Evolutionary conservation across 2,888 invertebrate genomes (phyloP).

Genomic region (Drosophila ochracea): DNA sequence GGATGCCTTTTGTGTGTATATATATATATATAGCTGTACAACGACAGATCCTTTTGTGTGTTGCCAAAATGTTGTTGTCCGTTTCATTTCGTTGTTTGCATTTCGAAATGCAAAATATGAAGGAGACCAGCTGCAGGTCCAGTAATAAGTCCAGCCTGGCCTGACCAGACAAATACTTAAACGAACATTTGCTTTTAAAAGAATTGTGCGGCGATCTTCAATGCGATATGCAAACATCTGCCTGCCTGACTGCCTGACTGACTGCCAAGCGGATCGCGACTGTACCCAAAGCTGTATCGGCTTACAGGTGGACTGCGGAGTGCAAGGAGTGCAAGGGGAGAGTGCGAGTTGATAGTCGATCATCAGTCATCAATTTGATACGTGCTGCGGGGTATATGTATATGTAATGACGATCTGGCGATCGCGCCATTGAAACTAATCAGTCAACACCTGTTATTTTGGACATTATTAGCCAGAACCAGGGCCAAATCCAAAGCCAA

Average conservation of each 20-base stretch:
- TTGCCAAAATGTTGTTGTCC: slow-evolving; percentile 46
- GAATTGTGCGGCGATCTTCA: slow-evolving; percentile 65
- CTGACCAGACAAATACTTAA: slow-evolving; percentile 11
- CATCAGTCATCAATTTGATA: slow-evolving; percentile 65
- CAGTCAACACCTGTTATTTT: slow-evolving; percentile 78
- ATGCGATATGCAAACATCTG: slow-evolving; percentile 77
- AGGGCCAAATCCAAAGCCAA: neutral
- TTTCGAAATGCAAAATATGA: slow-evolving; percentile 74
- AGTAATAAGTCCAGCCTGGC: slow-evolving; percentile 23
- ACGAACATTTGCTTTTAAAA: slow-evolving; percentile 53
- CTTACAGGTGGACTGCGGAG: slow-evolving; percentile 42
- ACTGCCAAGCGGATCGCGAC: slow-evolving; percentile 39
- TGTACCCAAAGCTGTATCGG: slow-evolving; percentile 51
- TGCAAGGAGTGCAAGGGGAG: neutral
- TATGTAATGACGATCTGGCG: slow-evolving; percentile 11
- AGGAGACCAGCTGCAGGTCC: slow-evolving; percentile 51
- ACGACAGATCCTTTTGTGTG: slow-evolving; percentile 50
- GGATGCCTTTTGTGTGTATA: slow-evolving; percentile 40
- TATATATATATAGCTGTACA: slow-evolving; percentile 19
- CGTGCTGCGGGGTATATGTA: slow-evolving; percentile 47
- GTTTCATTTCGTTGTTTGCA: slow-evolving; percentile 60
- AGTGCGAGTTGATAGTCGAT: slow-evolving; percentile 24
- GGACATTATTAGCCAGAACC: slow-evolving; percentile 56
- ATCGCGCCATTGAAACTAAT: slow-evolving; percentile 61
- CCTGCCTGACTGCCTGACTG: slow-evolving; percentile 21